Conservation (phyloP, 1,140 invertebrate genomes). For the Hyposmocoma kahamanoa region DNA sequence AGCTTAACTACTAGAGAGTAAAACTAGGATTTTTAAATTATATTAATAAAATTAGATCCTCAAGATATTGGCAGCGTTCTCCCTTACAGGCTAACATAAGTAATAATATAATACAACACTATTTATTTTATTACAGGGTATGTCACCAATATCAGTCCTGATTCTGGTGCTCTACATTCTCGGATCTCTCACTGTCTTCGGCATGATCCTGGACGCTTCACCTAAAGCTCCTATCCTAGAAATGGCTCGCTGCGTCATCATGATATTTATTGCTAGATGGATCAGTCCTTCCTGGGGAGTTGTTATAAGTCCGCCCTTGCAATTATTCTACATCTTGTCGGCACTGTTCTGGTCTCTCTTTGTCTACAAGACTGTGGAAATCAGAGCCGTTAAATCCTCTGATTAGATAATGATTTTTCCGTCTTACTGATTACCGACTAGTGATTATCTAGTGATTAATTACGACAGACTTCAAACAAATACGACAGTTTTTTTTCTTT, state of each 20-base stretch:
- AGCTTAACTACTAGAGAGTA: too few species aligned
- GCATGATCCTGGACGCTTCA: conserved; percentile 77
- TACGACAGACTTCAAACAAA: too few species aligned
- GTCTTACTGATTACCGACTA: too few species aligned
- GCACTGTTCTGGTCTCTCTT: conserved; percentile 60
- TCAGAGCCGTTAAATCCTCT: conserved; percentile 20
- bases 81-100: not conserved
- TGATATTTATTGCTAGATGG: conserved; percentile 36
- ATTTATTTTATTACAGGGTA: conserved; percentile 65
- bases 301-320: conserved; percentile 24
- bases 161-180: conserved; percentile 75
- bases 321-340: conserved; percentile 54
- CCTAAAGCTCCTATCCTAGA: conserved; percentile 66
- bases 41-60: too few species aligned
- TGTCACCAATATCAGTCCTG: conserved; percentile 66
- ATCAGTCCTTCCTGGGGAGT: conserved; percentile 21
- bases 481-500: too few species aligned
- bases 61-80: too few species aligned
- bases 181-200: conserved; percentile 77
- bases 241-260: conserved; percentile 61
- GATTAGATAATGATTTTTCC: too few species aligned
- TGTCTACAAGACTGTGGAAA: conserved; percentile 23
- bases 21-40: too few species aligned
- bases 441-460: too few species aligned
- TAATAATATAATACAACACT: not conserved